Conservation (phyloP, 2,113 vertebrate genomes). For the Alethe diademata region DNA sequence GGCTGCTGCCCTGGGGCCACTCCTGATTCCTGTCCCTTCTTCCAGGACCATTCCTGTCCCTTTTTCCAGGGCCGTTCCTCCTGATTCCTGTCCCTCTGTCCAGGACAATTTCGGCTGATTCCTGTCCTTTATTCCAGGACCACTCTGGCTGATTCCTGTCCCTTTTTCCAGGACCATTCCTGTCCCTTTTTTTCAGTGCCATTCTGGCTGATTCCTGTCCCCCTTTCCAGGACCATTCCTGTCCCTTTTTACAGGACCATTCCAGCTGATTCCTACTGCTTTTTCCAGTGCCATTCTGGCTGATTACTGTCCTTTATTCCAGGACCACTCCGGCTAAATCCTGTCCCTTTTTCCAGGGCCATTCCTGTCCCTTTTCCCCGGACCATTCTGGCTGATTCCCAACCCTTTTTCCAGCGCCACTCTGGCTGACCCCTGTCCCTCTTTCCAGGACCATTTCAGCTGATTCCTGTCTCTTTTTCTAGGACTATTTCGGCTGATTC, state of each 20-base stretch:
- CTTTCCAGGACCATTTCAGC: too few relatives aligned
- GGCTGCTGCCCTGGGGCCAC: neutral
- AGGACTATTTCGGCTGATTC: fast-evolving
- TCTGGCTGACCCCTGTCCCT: fast-evolving
- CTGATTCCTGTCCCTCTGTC: neutral
- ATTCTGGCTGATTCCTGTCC: neutral
- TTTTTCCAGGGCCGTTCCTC: fast-evolving
- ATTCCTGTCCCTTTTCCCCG: neutral
- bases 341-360: neutral
- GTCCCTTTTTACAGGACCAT: neutral
- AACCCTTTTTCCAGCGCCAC: fast-evolving
- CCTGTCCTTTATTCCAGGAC: fast-evolving
- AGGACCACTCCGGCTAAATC: fast-evolving
- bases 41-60: neutral
- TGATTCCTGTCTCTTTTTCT: neutral
- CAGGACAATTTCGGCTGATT: fast-evolving
- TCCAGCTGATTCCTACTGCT: neutral
- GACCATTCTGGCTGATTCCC: fast-evolving
- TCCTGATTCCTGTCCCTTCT: too few relatives aligned
- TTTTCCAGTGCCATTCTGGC: fast-evolving
- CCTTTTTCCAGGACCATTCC: fast-evolving
- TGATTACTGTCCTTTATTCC: neutral
- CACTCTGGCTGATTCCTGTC: too few relatives aligned
- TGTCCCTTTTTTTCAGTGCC: neutral
- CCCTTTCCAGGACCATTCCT: neutral